A percentile compares a stretch with the other conserved stretches of the same genome.
phyloP scores from a whole-genome alignment of 2,888 invertebrate species.

The Thereva nobilitata region DNA sequence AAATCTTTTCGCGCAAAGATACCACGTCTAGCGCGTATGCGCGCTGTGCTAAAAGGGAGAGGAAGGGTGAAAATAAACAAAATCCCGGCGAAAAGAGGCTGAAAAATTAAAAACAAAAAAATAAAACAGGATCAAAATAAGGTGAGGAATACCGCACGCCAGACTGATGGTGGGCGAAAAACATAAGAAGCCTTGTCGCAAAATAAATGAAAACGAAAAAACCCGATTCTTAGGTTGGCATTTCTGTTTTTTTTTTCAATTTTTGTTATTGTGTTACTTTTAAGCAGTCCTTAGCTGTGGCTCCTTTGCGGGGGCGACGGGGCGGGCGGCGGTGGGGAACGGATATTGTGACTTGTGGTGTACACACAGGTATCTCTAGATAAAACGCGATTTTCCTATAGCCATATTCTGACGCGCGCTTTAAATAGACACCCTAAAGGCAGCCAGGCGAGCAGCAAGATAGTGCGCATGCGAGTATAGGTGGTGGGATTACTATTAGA shows the following conservation, averaged over 20 bases:
- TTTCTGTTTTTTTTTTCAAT: neutral
- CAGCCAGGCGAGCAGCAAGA: neutral
- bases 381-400: slow-evolving; percentile 18
- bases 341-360: neutral
- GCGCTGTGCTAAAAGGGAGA: too few relatives aligned
- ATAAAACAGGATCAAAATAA: slow-evolving; percentile 10
- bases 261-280: slow-evolving; percentile 7
- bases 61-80: too few relatives aligned
- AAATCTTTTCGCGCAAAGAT: too few relatives aligned
- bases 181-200: slow-evolving; percentile 28
- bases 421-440: neutral
- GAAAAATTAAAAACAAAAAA: neutral
- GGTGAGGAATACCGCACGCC: slow-evolving; percentile 36
- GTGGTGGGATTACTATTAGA: neutral
- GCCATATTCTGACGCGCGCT: slow-evolving; percentile 10
- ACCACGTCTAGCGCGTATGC: too few relatives aligned
- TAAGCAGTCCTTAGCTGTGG: neutral
- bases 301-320: neutral
- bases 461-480: neutral
- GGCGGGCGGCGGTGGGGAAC: too few relatives aligned
- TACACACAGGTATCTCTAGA: slow-evolving; percentile 15
- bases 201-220: neutral
- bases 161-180: slow-evolving; percentile 31
- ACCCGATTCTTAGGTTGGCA: too few relatives aligned
- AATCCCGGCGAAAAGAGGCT: too few relatives aligned